Base-by-base conservation (phyloP, 2,888 invertebrate species). In the Cephus runcator region DNA sequence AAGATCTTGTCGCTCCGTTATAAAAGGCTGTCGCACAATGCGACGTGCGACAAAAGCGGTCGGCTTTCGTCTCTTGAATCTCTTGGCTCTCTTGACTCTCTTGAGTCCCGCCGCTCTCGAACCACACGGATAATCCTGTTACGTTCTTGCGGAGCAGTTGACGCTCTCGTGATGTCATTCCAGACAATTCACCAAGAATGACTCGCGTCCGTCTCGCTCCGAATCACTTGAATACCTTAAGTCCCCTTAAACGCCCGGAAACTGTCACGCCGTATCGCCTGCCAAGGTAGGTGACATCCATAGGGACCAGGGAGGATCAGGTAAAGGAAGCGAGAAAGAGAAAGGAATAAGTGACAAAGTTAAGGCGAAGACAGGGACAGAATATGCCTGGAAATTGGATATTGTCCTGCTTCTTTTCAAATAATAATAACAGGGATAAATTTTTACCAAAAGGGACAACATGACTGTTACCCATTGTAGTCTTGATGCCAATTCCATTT, bases 121-220 rank as follows among this genome's bases (percentile, higher is more conserved):
- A 4, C 80, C 82, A 78, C 82, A 75, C 35, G 83, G 83, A 82
- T 89, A 88, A 88, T 89, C 88, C 87, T 85, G 84, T 89, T 89
- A 87, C 83, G 85, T 79, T 80, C 83, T 85, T 83, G 84, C 83
- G 82, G 81, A 84, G 84, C 85, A 73, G 82, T 82, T 84, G 85
- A 86, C 83, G 75, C 33, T 68, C 78, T 75, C 81, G 79, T 71
- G 75, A n/a, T 73, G 77, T 36, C 76, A 83, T 81, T 73, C 73
- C 73, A 35, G 33, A 73, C 73, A 35, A 73, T 73, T 83, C 76
- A 79, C 75, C 78, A 80, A 75, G 79, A 79, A 79, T 83, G 80
- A 80, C 77, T 83, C 73, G 80, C 73, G 34, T 73, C 34, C 34
- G 73, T 73, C 33, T 34, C 73, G 34, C 34, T 73, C n/a, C 34